phyloP scores from a whole-genome alignment of 2,113 vertebrate species.

The Sprattus sprattus region DNA sequence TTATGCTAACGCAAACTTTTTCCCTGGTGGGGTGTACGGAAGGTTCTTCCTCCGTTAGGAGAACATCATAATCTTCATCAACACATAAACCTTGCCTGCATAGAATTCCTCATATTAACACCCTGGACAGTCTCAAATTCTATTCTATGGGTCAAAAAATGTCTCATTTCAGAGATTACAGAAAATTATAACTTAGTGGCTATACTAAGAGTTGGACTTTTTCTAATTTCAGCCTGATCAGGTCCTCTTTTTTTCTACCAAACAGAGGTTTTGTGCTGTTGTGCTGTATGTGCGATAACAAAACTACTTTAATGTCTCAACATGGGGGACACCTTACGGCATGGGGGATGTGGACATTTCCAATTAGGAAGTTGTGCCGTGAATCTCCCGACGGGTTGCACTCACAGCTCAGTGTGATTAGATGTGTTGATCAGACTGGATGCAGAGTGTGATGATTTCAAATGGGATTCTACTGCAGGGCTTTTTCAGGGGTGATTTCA shows the following conservation, averaged over 20 bases:
- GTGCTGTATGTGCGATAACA: background rate
- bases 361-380: background rate
- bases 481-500: background rate
- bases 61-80: too few relatives aligned
- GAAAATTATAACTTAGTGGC: background rate
- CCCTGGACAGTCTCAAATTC: background rate
- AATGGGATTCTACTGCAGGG: background rate
- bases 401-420: background rate
- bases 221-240: background rate
- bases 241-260: background rate
- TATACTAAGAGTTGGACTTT: background rate
- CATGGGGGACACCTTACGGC: background rate
- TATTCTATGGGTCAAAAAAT: background rate
- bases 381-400: background rate
- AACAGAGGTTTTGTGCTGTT: too few relatives aligned
- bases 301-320: background rate
- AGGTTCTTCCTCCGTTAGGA: too few relatives aligned
- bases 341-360: background rate
- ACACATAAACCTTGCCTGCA: too few relatives aligned
- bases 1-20: background rate
- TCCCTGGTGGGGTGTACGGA: background rate
- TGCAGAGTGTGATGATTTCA: background rate
- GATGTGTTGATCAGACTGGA: background rate
- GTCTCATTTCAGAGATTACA: background rate
- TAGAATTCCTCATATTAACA: too few relatives aligned